Percentiles rank a stretch among this genome's conserved stretches.
Conservation (phyloP, 2,797 vertebrate species). For the Carduelis carduelis region DNA sequence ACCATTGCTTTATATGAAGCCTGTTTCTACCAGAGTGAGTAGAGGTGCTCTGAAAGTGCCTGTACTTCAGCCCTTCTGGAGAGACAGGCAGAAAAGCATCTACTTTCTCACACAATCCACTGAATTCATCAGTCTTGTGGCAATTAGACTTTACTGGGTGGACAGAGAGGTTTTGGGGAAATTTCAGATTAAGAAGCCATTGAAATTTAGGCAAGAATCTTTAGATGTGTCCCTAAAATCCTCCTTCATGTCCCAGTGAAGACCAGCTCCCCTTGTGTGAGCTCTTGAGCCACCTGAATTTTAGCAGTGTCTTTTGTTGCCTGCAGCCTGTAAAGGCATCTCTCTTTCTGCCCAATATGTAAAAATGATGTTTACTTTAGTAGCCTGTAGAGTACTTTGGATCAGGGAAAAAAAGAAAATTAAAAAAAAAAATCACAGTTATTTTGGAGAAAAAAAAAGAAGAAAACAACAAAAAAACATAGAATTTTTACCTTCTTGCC, state of each 20-base stretch:
- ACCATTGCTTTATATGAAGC: not conserved
- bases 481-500: conserved; percentile 50
- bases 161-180: not conserved
- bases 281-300: not conserved
- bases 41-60: not conserved
- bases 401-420: fast-evolving
- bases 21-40: not conserved
- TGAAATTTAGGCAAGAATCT: not conserved
- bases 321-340: not conserved
- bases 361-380: not conserved
- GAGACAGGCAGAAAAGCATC: not conserved
- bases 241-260: not conserved
- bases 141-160: not conserved
- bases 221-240: not conserved
- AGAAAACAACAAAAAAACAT: not conserved
- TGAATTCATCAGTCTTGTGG: not conserved
- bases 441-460: not conserved
- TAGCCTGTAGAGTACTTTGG: not conserved
- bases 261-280: not conserved
- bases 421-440: not conserved
- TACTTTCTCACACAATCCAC: not conserved
- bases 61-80: not conserved
- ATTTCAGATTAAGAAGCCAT: not conserved
- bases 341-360: not conserved
- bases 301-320: not conserved